A percentile compares a stretch with the other conserved stretches of the same genome.
These are phyloP conservation scores for Echinometra lucunter DNA, from an alignment of 53 echinoderm and acorn worm species.

Conservation along the genomic window DNA sequence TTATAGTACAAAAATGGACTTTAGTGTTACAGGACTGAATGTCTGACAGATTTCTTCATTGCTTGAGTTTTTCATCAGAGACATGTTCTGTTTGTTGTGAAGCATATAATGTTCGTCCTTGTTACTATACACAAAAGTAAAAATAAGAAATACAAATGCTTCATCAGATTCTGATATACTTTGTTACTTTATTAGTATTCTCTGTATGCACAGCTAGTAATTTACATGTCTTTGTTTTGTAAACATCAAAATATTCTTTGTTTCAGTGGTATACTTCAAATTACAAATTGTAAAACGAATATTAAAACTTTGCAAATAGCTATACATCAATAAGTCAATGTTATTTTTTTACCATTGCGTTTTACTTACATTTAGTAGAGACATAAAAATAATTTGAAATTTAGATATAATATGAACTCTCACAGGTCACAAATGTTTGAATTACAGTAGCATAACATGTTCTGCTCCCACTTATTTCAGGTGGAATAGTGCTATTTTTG, in stretches of 20 bases:
- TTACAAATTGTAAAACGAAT: slow-evolving; percentile 69
- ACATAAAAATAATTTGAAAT: background rate
- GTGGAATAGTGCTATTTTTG: background rate
- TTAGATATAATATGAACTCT: too few relatives aligned
- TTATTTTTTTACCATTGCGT: slow-evolving; percentile 5
- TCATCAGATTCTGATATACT: slow-evolving; percentile 44
- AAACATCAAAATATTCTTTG: slow-evolving; percentile 69
- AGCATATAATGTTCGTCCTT: too few relatives aligned
- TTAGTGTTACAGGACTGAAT: too few relatives aligned
- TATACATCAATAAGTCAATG: slow-evolving; percentile 51
- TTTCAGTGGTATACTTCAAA: slow-evolving; percentile 63
- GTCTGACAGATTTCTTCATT: too few relatives aligned
- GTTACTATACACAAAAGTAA: too few relatives aligned
- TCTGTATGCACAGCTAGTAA: slow-evolving; percentile 70
- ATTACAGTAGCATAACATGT: background rate
- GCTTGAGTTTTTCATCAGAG: too few relatives aligned
- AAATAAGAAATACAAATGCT: background rate
- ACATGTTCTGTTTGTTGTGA: too few relatives aligned
- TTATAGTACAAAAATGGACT: too few relatives aligned
- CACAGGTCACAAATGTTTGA: background rate
- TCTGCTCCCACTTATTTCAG: background rate
- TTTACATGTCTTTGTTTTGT: slow-evolving; percentile 59
- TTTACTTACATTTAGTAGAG: background rate
- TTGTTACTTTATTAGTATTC: slow-evolving; percentile 67
- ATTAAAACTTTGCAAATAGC: slow-evolving; percentile 59